Base-by-base conservation (phyloP, 1,140 invertebrate genomes). In the Drosophila navojoa region DNA sequence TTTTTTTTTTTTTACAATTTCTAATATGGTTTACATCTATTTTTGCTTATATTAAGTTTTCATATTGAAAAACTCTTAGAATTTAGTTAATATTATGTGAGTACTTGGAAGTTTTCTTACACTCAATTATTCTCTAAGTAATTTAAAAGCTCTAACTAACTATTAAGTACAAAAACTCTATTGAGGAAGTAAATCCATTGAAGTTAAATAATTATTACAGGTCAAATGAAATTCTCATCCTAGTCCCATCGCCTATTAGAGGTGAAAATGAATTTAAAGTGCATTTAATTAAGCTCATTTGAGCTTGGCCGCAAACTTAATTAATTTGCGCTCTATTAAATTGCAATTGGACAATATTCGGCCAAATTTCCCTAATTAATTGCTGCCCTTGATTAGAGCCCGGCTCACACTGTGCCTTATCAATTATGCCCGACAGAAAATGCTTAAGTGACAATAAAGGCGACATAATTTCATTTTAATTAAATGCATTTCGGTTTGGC, bases 291-390 rank as follows among this genome's bases (percentile, higher is more conserved):
- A 52, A 1, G 49, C 13, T 15, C 25, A 15, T 52, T 29, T 38
- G 11, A 11, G 35, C 4, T 27, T 35, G 27, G 29, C 15, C 52
- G 25, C 22, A 16, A 27, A 35, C 42, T 54, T 35, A 38, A 53
- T 58, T 58, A 44, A 35, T 58, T 54, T 22, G 44, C 40, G 54
- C 22, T 32, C 52, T 47, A 77, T 60, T 77, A 42, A 71, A 38
- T 59, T 53, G 38, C 68, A 64, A 6, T 58, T 10, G 27, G 55
- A 63, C 53, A 62, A 47, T 53, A 25, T 25, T 25, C 40, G 1
- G 6, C 1, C 3, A 19, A 16, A 53, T 71, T 62, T 57, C 10
- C 44, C 42, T 50, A 71, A 71, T 77, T 40, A 59, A 77, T 58
- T 66, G 19, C 54, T 16, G 29, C 29, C 52, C 45, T 45, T 45